Evolutionary conservation across 2,888 invertebrate species (phyloP).

Genomic region (Bursaphelenchus okinawaensis): DNA sequence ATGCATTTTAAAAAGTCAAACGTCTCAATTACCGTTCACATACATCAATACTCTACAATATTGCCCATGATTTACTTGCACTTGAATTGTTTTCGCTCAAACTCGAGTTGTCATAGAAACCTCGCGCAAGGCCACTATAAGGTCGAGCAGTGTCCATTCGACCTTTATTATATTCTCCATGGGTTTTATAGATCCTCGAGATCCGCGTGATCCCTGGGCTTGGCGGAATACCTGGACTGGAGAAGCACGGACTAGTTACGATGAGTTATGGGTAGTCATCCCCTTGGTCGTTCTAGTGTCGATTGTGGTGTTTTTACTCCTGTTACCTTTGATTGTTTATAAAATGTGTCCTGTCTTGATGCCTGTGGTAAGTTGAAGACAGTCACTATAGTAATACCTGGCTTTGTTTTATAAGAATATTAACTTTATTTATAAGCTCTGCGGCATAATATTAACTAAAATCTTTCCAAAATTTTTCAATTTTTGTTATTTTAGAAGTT

Average conservation of each 20-base stretch:
- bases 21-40: no score
- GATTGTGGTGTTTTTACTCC: background rate
- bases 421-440: background rate
- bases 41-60: no score
- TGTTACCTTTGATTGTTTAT: slow-evolving; percentile 5
- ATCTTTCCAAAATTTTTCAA: no score
- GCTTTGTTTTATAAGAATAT: background rate
- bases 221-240: slow-evolving; percentile 12
- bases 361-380: background rate
- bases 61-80: no score
- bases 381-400: background rate
- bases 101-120: background rate
- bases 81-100: no score
- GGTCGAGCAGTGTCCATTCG: no score
- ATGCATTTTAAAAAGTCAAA: no score
- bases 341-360: background rate
- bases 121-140: background rate
- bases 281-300: background rate
- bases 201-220: slow-evolving; percentile 14
- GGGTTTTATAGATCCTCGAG: background rate
- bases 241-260: slow-evolving; percentile 9
- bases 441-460: no score
- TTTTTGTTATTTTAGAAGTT: slow-evolving; percentile 5
- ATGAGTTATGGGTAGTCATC: slow-evolving; percentile 11
- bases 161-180: background rate